Evolutionary conservation across 2,797 vertebrate genomes (phyloP).

Genomic region (Myotis findleyi): DNA sequence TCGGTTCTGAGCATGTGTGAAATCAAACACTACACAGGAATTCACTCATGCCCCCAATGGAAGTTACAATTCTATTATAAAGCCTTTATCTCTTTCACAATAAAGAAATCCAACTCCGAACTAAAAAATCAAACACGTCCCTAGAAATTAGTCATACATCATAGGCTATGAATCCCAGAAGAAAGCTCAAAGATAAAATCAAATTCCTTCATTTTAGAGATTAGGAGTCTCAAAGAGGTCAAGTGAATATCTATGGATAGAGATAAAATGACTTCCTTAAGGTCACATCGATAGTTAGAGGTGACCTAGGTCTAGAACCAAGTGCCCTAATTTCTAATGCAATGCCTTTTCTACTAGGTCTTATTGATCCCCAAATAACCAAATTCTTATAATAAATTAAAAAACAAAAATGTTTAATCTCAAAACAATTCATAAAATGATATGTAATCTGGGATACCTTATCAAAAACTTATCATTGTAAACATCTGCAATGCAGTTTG

Average conservation of each 20-base stretch:
- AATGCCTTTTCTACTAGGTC: background rate
- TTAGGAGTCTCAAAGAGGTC: background rate
- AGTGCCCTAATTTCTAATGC: background rate
- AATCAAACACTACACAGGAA: background rate
- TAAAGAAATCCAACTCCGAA: background rate
- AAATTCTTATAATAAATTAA: constrained; percentile 25
- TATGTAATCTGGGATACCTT: background rate
- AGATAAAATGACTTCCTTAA: background rate
- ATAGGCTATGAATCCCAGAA: background rate
- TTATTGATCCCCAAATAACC: background rate
- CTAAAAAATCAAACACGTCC: background rate
- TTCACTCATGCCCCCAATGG: background rate
- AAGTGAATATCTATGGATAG: background rate
- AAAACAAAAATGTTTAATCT: constrained; percentile 10
- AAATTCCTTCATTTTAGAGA: background rate
- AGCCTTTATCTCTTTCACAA: background rate
- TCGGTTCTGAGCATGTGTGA: background rate
- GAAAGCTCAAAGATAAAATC: constrained; percentile 15
- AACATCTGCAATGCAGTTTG: background rate
- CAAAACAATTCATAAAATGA: background rate
- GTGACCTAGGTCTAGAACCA: background rate
- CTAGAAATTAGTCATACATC: background rate
- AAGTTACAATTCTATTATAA: background rate
- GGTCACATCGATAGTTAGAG: background rate
- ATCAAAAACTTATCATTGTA: background rate